Conservation (phyloP, 2,113 vertebrate species). For the Pyrgilauda ruficollis region DNA sequence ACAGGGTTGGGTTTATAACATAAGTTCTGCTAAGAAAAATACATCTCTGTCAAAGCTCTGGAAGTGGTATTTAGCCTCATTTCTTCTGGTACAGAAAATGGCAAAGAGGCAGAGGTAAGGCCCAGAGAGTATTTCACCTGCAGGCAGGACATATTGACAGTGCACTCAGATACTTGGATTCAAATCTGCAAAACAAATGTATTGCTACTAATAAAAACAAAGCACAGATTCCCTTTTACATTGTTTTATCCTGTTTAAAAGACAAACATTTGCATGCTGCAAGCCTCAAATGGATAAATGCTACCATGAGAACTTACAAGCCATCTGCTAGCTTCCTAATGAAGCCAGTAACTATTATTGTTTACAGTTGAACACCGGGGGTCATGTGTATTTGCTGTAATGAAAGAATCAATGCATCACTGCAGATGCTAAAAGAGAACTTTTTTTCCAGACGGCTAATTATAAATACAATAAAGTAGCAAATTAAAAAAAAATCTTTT, state of each 20-base stretch:
- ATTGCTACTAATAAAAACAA: slow-evolving; percentile 67
- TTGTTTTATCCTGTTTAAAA: slow-evolving; percentile 71
- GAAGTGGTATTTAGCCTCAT: not conserved
- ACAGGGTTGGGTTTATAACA: not conserved
- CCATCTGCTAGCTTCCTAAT: slow-evolving; percentile 82
- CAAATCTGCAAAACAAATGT: slow-evolving; percentile 60
- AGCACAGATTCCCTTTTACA: slow-evolving; percentile 65
- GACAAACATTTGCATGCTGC: slow-evolving; percentile 73
- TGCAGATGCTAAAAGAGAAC: slow-evolving; percentile 63
- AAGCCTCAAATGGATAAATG: slow-evolving; percentile 74
- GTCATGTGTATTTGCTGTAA: slow-evolving; percentile 74
- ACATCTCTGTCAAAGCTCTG: not conserved
- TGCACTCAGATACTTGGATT: slow-evolving; percentile 12
- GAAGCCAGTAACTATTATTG: slow-evolving; percentile 77
- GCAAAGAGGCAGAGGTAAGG: not conserved
- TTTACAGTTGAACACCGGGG: slow-evolving; percentile 76
- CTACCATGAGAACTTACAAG: slow-evolving; percentile 75
- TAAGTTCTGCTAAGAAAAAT: not conserved
- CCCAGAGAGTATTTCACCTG: not conserved
- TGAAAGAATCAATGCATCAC: slow-evolving; percentile 72
- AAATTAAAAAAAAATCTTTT: slow-evolving; percentile 65
- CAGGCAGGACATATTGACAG: slow-evolving; percentile 8
- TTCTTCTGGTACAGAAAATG: not conserved
- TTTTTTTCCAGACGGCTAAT: slow-evolving; percentile 70
- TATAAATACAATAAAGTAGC: slow-evolving; percentile 74